Evolutionary conservation across 2,113 vertebrate genomes (phyloP), one percentile per base, ranked within the genome.

Genomic region (Zosterops hypoxanthus): DNA sequence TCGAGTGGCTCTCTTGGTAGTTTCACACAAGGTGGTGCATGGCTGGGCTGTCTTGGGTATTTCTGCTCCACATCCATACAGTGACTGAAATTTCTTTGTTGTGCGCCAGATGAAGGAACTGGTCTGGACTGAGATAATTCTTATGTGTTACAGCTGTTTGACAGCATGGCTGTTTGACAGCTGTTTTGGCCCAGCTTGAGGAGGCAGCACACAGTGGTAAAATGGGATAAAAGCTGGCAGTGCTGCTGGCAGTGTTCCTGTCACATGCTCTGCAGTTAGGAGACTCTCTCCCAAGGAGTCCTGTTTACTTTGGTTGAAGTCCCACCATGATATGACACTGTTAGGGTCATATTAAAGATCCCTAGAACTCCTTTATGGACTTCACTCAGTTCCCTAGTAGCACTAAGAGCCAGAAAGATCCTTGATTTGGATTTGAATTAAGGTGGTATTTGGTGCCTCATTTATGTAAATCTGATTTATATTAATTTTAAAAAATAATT

Each of bases 311-410:
- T 6, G 20, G 26, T 41, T 75, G 3, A 84, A 68, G 64, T 63
- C 23, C 5, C 1, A 3, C n/a, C 0, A 0, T 79, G 69, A 46
- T 11, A 3, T 22, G 26, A 83, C 13, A 3, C 9, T 19, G 23
- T 65, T 47, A 76, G 34, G 26, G 6, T 63, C 3, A 21, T 3
- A 1, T 65, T 77, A 33, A 88, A 78, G 52, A 41, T 57, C 36
- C 11, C 6, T 76, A 24, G 19, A 69, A 52, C 14, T 71, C 25
- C 46, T 70, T 53, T 31, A 15, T 20, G n/a, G 77, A 18, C 50
- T 77, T 72, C 9, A 14, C 6, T 90, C 4, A 0, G 33, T 86
- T 84, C 15, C 8, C 6, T 66, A 44, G 15, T 49, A 69, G 25
- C 17, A 14, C 23, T 72, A 59, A 16, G 13, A 46, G 22, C 29